These are phyloP conservation scores for Pampusana beccarii DNA, from an alignment of 2,113 vertebrate species.

Conservation along the genomic window DNA sequence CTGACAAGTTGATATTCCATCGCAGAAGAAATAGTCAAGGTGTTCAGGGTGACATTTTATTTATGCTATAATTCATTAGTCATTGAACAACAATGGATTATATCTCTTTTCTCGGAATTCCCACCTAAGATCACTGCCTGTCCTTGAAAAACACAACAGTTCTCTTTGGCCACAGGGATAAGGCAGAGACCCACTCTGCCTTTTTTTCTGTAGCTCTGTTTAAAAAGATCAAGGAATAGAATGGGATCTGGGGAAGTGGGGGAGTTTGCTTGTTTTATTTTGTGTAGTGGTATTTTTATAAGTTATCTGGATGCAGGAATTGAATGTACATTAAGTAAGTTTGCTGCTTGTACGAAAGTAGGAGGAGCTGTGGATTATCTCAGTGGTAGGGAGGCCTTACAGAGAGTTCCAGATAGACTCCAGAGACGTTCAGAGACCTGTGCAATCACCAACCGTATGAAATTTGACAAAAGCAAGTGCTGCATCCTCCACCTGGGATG, in stretches of 20 bases:
- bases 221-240: not conserved
- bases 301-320: too few species aligned
- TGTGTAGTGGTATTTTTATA: not conserved
- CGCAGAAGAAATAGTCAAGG: not conserved
- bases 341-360: too few species aligned
- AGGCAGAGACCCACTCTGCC: not conserved
- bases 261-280: not conserved
- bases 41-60: not conserved
- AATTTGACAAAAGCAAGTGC: too few species aligned
- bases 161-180: not conserved
- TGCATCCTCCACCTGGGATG: too few species aligned
- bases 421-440: too few species aligned
- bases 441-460: too few species aligned
- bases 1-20: not conserved
- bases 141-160: not conserved
- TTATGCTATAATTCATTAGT: not conserved
- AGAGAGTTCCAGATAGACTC: too few species aligned
- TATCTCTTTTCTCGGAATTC: not conserved
- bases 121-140: not conserved
- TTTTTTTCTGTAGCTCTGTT: not conserved
- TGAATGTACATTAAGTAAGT: too few species aligned
- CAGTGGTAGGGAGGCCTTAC: not conserved
- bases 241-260: not conserved
- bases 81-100: not conserved
- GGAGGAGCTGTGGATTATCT: not conserved